Evolutionary conservation across 2,888 invertebrate species (phyloP).

Genomic region (Tribolium freemani): DNA sequence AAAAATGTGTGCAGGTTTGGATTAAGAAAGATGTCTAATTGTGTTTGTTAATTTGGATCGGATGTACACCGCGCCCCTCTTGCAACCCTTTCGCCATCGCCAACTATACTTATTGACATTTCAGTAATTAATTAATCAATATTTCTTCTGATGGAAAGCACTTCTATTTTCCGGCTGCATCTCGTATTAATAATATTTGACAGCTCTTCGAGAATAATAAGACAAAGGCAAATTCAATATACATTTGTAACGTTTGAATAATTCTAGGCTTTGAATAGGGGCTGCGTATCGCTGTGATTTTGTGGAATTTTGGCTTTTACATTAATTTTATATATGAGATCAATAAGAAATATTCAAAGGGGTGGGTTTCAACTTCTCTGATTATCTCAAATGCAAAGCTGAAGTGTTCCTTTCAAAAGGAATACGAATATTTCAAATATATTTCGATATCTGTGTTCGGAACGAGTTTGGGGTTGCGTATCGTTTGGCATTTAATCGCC

Average conservation of each 20-base stretch:
- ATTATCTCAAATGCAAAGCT: constrained; percentile 49
- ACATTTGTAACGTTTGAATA: constrained; percentile 54
- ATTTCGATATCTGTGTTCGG: constrained; percentile 44
- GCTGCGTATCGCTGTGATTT: constrained; percentile 44
- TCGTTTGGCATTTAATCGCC: not conserved
- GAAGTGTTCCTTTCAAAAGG: constrained; percentile 49
- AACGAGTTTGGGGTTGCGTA: constrained; percentile 27
- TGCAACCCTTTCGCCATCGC: not conserved
- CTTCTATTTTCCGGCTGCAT: constrained; percentile 32
- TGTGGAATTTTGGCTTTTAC: constrained; percentile 51
- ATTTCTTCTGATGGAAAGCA: constrained; percentile 35
- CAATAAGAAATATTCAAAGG: constrained; percentile 51
- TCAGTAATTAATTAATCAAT: constrained; percentile 54
- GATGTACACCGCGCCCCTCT: not conserved
- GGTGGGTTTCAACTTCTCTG: constrained; percentile 47
- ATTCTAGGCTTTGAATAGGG: constrained; percentile 46
- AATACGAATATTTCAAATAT: constrained; percentile 47
- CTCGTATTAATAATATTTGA: constrained; percentile 59
- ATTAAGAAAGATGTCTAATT: not conserved
- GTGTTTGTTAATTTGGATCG: not conserved
- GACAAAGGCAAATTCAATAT: constrained; percentile 58
- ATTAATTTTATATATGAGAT: constrained; percentile 50
- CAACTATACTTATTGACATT: constrained; percentile 38
- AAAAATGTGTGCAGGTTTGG: constrained; percentile 36
- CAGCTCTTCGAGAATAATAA: constrained; percentile 53